phyloP scores from a whole-genome alignment of 2,113 vertebrate species.

The Motacilla tschutschensis region DNA sequence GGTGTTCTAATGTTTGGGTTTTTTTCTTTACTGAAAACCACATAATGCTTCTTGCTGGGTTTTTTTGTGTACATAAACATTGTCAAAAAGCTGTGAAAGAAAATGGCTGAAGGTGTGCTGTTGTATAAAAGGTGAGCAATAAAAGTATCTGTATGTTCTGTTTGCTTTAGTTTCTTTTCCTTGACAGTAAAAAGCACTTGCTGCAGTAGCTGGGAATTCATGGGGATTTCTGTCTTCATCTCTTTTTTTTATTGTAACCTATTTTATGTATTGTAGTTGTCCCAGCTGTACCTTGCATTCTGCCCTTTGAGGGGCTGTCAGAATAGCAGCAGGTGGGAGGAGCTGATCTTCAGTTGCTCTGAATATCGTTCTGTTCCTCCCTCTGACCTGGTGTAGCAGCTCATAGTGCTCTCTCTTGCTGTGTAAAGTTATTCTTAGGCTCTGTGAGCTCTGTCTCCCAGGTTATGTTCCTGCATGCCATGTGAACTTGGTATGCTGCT shows the following conservation, averaged over 20 bases:
- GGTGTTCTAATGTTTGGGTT: conserved; percentile 56
- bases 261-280: neutral
- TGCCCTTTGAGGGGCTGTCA: neutral
- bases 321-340: neutral
- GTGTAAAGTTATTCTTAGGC: neutral
- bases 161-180: conserved; percentile 55
- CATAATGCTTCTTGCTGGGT: conserved; percentile 77
- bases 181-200: neutral
- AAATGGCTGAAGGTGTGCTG: conserved; percentile 85
- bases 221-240: neutral
- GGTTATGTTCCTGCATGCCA: neutral
- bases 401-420: rapidly evolving
- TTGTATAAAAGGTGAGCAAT: conserved; percentile 89
- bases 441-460: neutral
- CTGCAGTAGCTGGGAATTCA: neutral
- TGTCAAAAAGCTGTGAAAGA: conserved; percentile 83
- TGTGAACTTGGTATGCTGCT: neutral
- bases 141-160: conserved; percentile 77
- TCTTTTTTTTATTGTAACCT: neutral
- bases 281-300: neutral
- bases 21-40: conserved; percentile 73
- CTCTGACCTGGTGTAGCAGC: neutral
- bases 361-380: neutral
- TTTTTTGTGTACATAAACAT: conserved; percentile 78
- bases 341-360: neutral